A percentile compares a stretch with the other conserved stretches of the same genome.
These are phyloP conservation scores for Aldabrachelys gigantea DNA, from an alignment of 2,113 vertebrate genomes.

Conservation along the genomic window DNA sequence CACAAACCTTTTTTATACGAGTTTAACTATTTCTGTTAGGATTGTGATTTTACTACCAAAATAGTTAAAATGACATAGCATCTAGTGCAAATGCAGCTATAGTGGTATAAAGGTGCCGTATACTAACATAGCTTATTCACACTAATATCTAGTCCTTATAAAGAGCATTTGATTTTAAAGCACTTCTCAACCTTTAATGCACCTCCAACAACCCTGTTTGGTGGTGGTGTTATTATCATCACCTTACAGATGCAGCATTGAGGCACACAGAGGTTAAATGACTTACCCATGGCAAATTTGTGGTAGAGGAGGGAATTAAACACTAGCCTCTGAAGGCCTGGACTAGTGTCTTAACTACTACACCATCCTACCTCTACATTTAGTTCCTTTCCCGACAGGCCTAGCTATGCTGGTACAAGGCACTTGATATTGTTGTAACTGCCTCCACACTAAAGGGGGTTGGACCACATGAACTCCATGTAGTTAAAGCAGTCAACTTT, in stretches of 20 bases:
- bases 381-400: neutral
- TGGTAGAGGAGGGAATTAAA: neutral
- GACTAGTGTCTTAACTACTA: neutral
- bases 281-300: neutral
- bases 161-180: neutral
- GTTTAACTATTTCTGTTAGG: neutral
- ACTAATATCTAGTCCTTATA: neutral
- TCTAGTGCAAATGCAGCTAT: neutral
- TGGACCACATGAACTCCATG: neutral
- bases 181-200: neutral
- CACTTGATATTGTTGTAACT: neutral
- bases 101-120: neutral
- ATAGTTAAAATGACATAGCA: neutral
- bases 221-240: neutral
- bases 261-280: neutral
- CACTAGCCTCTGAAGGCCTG: neutral
- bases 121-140: neutral
- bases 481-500: neutral
- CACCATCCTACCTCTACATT: neutral
- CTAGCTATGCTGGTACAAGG: neutral
- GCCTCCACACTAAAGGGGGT: neutral
- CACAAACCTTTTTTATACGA: neutral
- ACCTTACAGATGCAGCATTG: neutral
- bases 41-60: neutral
- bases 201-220: neutral